Evolutionary conservation across 2,797 vertebrate species (phyloP).

Genomic region (Pantherophis alleghaniensis): DNA sequence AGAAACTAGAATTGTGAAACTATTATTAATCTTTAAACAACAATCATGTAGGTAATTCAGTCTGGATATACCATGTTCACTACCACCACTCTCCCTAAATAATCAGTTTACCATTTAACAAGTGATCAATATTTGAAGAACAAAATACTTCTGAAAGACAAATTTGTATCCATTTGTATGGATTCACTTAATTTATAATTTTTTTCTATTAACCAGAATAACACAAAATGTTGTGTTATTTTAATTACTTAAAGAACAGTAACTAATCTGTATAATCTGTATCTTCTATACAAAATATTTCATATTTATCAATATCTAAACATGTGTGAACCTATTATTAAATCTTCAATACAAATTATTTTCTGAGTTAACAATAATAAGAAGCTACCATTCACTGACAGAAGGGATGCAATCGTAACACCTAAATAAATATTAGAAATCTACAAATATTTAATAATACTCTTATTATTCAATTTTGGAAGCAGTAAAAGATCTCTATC

Average conservation of each 20-base stretch:
- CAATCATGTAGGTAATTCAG: background rate
- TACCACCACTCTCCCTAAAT: background rate
- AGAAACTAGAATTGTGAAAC: conserved; percentile 44
- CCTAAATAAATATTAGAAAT: background rate
- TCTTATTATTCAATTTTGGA: background rate
- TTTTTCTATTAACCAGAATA: background rate
- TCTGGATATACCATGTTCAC: accelerated
- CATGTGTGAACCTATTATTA: background rate
- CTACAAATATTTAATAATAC: background rate
- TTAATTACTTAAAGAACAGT: background rate
- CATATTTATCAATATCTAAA: background rate
- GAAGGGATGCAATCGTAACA: background rate
- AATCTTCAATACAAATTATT: background rate
- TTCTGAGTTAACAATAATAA: background rate
- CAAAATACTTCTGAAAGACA: background rate
- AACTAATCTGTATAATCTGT: background rate
- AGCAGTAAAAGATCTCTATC: background rate
- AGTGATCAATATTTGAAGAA: background rate
- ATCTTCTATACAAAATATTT: background rate
- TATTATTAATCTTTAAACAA: background rate
- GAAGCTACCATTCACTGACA: background rate
- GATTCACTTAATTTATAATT: conserved; percentile 4
- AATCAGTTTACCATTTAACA: background rate
- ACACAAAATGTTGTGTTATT: background rate
- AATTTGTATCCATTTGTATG: background rate